phyloP scores from a whole-genome alignment of 1,140 invertebrate species.

The Drosophila nikananu region DNA sequence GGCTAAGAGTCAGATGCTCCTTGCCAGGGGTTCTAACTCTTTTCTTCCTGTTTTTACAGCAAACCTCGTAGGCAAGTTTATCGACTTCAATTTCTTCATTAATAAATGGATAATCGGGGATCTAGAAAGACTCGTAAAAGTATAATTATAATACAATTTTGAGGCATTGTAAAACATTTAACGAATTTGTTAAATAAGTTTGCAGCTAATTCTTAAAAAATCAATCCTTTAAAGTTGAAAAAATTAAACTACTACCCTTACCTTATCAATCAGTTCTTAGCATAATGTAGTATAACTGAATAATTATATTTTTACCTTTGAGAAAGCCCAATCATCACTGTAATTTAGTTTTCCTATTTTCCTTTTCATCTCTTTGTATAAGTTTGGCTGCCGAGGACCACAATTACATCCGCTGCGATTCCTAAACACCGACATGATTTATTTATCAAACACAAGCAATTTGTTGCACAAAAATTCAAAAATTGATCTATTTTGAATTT shows the following conservation, averaged over 20 bases:
- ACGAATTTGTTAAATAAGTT: not conserved
- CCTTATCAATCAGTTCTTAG: not conserved
- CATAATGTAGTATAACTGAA: not conserved
- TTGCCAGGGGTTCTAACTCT: not conserved
- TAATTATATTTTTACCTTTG: not conserved
- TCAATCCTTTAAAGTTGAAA: no score
- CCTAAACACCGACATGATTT: slow-evolving; percentile 3
- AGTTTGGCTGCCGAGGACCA: not conserved
- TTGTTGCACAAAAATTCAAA: not conserved
- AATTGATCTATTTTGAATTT: slow-evolving; percentile 18
- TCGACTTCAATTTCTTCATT: not conserved
- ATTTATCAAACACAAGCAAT: slow-evolving; percentile 6
- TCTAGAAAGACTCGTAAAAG: not conserved
- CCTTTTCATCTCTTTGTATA: not conserved
- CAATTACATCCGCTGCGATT: not conserved
- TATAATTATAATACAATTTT: not conserved
- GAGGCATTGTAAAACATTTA: not conserved
- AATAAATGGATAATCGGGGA: not conserved
- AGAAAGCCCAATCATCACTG: not conserved
- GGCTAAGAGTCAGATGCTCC: no score
- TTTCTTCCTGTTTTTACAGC: not conserved
- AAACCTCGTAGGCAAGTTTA: slow-evolving; percentile 1
- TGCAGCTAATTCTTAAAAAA: not conserved
- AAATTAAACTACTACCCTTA: no score
- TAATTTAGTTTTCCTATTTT: not conserved